Conservation (phyloP, 2,888 invertebrate species). For the Mycalesis mineus region DNA sequence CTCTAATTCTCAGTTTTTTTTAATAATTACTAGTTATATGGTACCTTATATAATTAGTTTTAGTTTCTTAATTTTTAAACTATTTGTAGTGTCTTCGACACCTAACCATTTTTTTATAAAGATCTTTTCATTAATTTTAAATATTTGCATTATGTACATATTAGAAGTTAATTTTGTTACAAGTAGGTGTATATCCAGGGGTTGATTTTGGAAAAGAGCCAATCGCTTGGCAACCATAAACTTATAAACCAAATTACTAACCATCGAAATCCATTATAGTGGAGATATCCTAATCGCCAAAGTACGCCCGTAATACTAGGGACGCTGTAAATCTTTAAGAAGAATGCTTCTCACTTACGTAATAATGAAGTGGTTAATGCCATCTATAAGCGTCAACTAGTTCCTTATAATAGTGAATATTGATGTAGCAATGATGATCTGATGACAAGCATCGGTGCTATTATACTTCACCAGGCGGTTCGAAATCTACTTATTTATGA, state of each 20-base stretch:
- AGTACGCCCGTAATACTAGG: conserved; percentile 30
- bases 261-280: conserved; percentile 29
- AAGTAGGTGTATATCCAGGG: conserved; percentile 34
- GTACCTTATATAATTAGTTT: conserved; percentile 30
- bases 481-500: conserved; percentile 6
- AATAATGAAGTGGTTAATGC: background rate
- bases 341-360: conserved; percentile 4
- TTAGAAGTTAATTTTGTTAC: conserved; percentile 59
- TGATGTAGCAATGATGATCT: conserved; percentile 1
- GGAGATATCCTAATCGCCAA: conserved; percentile 34
- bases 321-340: conserved; percentile 18
- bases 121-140: conserved; percentile 28
- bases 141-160: conserved; percentile 64
- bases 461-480: conserved; percentile 14
- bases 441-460: conserved; percentile 17
- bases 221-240: conserved; percentile 19
- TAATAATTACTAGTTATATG: conserved; percentile 36
- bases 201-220: conserved; percentile 23
- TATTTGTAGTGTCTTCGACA: conserved; percentile 22
- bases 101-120: conserved; percentile 20
- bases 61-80: conserved; percentile 28
- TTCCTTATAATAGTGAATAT: conserved; percentile 8
- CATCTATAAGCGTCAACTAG: conserved; percentile 6
- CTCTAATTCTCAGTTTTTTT: conserved; percentile 29
- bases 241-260: conserved; percentile 33